Conservation (phyloP, 2,797 vertebrate species). For the Graptemys geographica region DNA sequence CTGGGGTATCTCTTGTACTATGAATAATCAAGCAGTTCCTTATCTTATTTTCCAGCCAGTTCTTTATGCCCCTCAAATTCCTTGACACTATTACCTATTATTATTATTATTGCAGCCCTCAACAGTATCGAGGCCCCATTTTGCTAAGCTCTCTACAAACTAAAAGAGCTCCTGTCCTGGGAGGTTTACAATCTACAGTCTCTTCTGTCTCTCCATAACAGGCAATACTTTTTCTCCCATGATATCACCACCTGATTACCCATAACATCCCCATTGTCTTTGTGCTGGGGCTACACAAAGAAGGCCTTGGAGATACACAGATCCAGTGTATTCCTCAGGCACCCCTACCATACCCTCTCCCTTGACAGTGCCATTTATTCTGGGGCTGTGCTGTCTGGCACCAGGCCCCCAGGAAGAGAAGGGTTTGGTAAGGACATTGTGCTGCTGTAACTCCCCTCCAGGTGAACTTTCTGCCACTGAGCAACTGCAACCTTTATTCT, state of each 20-base stretch:
- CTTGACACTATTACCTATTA: too few relatives aligned
- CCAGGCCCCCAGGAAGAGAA: not conserved
- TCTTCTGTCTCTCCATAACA: not conserved
- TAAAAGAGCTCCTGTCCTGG: constrained; percentile 4
- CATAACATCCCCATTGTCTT: not conserved
- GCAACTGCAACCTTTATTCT: rapidly evolving
- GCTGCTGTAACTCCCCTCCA: not conserved
- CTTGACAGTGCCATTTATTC: not conserved
- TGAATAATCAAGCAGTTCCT: too few relatives aligned
- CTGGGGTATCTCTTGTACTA: not conserved
- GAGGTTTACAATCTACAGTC: not conserved
- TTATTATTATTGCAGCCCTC: not conserved
- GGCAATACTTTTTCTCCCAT: not conserved
- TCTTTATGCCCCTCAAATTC: too few relatives aligned
- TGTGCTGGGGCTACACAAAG: not conserved
- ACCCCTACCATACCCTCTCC: not conserved
- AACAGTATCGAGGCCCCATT: not conserved
- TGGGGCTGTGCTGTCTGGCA: not conserved
- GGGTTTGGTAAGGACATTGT: not conserved
- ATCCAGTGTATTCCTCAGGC: not conserved
- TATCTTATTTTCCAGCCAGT: too few relatives aligned
- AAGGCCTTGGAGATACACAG: not conserved
- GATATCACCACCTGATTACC: not conserved
- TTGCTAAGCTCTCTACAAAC: not conserved
- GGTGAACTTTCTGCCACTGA: not conserved